phyloP scores from a whole-genome alignment of 1,140 invertebrate species.

The Brachionus plicatilis region DNA sequence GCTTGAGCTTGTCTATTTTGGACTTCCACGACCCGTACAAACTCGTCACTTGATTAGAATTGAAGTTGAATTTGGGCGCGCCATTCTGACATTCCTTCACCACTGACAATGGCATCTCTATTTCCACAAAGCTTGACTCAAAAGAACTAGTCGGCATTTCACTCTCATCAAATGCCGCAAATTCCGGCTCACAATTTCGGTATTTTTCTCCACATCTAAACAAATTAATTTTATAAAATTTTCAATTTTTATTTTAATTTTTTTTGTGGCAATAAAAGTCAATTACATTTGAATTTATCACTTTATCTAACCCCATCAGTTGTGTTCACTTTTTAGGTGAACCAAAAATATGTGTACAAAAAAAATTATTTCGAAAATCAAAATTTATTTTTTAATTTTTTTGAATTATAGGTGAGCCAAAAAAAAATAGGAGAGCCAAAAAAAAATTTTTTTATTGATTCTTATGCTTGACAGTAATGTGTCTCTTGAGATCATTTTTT shows the following conservation, averaged over 20 bases:
- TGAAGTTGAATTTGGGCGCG: not conserved
- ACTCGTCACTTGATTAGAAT: not conserved
- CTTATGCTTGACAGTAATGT: too few species aligned
- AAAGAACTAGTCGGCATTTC: not conserved
- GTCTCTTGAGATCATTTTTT: too few species aligned
- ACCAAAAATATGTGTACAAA: too few species aligned
- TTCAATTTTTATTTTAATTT: too few species aligned
- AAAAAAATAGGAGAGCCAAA: too few species aligned
- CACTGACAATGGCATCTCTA: not conserved
- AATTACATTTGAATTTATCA: not conserved
- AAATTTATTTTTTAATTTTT: too few species aligned
- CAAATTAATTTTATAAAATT: not conserved
- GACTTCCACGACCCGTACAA: not conserved
- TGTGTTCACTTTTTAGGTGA: too few species aligned
- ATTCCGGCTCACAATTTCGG: conserved; percentile 4
- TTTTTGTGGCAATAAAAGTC: too few species aligned
- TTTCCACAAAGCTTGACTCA: not conserved
- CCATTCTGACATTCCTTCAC: not conserved
- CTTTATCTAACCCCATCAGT: too few species aligned
- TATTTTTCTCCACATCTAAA: conserved; percentile 11
- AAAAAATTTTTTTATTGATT: too few species aligned
- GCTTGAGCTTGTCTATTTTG: conserved; percentile 1
- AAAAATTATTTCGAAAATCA: too few species aligned
- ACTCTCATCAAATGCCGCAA: not conserved
- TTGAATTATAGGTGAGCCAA: too few species aligned